These are phyloP conservation scores for Ericerus pela DNA, from an alignment of 1,140 invertebrate species.

Conservation along the genomic window DNA sequence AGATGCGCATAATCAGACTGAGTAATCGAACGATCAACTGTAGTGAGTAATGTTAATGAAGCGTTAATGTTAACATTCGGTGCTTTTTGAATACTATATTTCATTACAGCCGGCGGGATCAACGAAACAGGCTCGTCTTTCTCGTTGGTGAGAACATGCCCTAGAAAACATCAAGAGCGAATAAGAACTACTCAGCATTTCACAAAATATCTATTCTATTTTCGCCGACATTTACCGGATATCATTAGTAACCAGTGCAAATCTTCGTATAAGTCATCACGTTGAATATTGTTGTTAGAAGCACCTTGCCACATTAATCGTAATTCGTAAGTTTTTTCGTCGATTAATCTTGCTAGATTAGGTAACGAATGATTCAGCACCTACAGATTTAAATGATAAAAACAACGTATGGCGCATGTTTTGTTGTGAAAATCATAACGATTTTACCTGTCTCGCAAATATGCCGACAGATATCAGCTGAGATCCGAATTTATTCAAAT, in stretches of 20 bases:
- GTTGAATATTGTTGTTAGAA: slow-evolving; percentile 16
- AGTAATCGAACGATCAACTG: neutral
- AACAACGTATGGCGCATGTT: too few species aligned
- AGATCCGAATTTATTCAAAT: slow-evolving; percentile 49
- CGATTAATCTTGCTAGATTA: slow-evolving; percentile 42
- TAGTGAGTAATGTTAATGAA: slow-evolving; percentile 36
- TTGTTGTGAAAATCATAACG: too few species aligned
- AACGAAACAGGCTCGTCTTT: slow-evolving; percentile 57
- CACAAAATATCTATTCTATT: neutral
- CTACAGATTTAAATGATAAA: too few species aligned
- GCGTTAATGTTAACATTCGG: slow-evolving; percentile 34
- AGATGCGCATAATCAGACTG: slow-evolving; percentile 34
- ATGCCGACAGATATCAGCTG: slow-evolving; percentile 51
- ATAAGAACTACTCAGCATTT: too few species aligned
- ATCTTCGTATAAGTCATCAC: slow-evolving; percentile 62
- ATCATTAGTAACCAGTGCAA: slow-evolving; percentile 77
- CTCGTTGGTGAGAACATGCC: slow-evolving; percentile 50
- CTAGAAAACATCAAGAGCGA: slow-evolving; percentile 27
- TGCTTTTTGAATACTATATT: slow-evolving; percentile 45
- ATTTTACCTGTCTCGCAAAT: slow-evolving; percentile 29
- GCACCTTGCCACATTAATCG: slow-evolving; percentile 20
- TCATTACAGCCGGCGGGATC: slow-evolving; percentile 59
- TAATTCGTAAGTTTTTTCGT: slow-evolving; percentile 40
- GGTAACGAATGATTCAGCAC: slow-evolving; percentile 39
- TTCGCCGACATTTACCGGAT: slow-evolving; percentile 36